phyloP scores from a whole-genome alignment of 2,797 vertebrate genomes.

The Sebastolobus altivelis region DNA sequence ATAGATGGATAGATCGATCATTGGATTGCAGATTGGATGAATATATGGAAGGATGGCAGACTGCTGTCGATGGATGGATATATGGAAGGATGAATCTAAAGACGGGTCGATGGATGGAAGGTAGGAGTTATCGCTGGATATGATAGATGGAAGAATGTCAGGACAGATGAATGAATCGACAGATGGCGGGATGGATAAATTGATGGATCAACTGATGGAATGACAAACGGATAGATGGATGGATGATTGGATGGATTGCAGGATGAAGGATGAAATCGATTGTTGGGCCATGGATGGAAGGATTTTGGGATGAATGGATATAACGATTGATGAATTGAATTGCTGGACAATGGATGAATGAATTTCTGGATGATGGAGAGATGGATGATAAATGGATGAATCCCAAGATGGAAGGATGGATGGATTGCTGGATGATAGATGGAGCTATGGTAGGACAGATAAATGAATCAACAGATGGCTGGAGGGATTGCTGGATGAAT shows the following conservation, averaged over 20 bases:
- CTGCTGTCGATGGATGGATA: neutral
- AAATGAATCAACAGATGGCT: conserved; percentile 1
- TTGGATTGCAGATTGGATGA: neutral
- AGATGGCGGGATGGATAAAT: neutral
- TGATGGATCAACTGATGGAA: neutral
- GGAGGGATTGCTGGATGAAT: neutral
- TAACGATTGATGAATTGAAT: neutral
- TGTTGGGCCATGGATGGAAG: neutral
- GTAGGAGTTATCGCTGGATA: neutral
- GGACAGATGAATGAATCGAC: neutral
- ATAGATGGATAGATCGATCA: neutral
- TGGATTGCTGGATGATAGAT: neutral
- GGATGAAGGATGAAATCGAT: neutral
- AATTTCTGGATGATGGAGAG: neutral
- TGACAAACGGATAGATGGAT: neutral
- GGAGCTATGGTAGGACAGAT: neutral
- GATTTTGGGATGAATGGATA: neutral
- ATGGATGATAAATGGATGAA: neutral
- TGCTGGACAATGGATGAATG: neutral
- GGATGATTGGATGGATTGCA: neutral
- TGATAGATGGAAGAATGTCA: neutral
- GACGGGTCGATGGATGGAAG: neutral
- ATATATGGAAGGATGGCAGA: neutral
- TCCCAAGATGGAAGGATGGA: neutral
- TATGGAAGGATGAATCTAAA: neutral